Conservation (phyloP, 2,888 invertebrate genomes). For the Aspidiotus destructor region DNA sequence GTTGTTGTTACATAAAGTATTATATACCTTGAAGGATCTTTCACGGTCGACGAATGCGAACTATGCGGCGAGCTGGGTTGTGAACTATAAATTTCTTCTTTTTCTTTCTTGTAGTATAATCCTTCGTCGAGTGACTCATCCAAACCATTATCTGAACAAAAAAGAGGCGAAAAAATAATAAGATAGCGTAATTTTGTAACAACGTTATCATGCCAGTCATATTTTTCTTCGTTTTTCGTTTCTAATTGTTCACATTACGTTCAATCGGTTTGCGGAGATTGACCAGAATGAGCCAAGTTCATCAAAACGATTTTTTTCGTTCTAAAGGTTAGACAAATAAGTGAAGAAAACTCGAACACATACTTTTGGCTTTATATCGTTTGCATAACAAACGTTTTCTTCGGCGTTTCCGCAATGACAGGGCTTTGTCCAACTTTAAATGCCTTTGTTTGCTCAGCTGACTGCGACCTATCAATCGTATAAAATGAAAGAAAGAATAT, state of each 20-base stretch:
- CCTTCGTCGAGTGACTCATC: slow-evolving; percentile 28
- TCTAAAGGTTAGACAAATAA: no score
- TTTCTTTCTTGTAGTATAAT: slow-evolving; percentile 27
- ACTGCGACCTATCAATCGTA: slow-evolving; percentile 19
- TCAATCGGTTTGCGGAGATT: no score
- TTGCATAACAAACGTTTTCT: slow-evolving; percentile 22
- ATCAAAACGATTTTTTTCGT: no score
- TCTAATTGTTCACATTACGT: no score
- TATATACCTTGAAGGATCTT: slow-evolving; percentile 22
- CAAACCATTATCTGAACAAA: slow-evolving; percentile 17
- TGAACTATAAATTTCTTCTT: slow-evolving; percentile 30
- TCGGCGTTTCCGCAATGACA: slow-evolving; percentile 23
- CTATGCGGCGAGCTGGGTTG: slow-evolving; percentile 29
- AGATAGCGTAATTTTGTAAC: no score
- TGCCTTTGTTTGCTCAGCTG: slow-evolving; percentile 27
- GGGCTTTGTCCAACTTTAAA: slow-evolving; percentile 24
- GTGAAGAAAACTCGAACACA: no score
- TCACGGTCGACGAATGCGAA: slow-evolving; percentile 30
- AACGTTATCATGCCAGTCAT: no score
- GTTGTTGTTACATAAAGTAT: not conserved
- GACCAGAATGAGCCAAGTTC: no score
- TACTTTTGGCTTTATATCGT: slow-evolving; percentile 8
- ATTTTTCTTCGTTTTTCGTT: no score
- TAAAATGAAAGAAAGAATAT: no score
- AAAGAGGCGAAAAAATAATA: not conserved